Conservation (phyloP, 1,140 invertebrate species). For the Heliconius hermathena region DNA sequence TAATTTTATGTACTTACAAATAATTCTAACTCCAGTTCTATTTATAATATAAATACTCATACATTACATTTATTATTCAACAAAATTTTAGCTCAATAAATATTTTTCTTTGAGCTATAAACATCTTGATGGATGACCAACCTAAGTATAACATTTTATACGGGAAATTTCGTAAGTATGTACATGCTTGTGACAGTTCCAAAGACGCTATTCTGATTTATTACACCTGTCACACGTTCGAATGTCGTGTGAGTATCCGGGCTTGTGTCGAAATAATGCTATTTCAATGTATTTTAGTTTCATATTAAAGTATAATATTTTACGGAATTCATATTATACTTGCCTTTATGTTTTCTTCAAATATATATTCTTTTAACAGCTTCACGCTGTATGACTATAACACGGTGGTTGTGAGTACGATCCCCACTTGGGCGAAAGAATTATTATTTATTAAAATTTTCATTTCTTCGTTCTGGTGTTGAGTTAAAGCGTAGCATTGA, state of each 20-base stretch:
- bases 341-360: background rate
- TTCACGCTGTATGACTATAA: too few species aligned
- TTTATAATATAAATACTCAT: too few species aligned
- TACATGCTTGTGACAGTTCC: conserved; percentile 26
- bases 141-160: conserved; percentile 21
- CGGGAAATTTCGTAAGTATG: conserved; percentile 22
- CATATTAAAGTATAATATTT: conserved; percentile 3
- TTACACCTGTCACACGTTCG: conserved; percentile 22
- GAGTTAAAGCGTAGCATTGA: too few species aligned
- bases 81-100: background rate
- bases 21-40: too few species aligned
- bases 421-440: too few species aligned
- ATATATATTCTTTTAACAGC: too few species aligned
- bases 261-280: conserved; percentile 12
- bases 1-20: too few species aligned
- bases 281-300: conserved; percentile 12
- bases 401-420: too few species aligned
- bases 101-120: conserved; percentile 5
- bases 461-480: too few species aligned
- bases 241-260: conserved; percentile 12
- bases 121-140: conserved; percentile 1
- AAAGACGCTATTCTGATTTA: conserved; percentile 31
- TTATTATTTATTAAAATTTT: too few species aligned
- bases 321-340: background rate
- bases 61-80: conserved; percentile 3